phyloP scores from a whole-genome alignment of 1,140 invertebrate species.

The Brachionus manjavacas region DNA sequence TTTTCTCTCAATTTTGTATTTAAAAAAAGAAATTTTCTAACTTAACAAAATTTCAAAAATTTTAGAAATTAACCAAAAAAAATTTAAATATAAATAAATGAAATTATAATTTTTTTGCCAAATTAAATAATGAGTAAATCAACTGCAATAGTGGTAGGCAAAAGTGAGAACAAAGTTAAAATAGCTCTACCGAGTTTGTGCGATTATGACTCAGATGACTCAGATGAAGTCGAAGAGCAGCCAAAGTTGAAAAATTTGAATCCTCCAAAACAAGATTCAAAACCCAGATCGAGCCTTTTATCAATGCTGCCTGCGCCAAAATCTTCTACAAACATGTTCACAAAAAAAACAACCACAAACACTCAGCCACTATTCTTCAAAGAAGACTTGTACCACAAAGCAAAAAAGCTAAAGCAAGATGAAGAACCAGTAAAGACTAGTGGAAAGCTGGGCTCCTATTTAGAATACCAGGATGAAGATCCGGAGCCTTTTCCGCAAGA shows the following conservation, averaged over 20 bases:
- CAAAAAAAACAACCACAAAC: not conserved
- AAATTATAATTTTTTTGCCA: not conserved
- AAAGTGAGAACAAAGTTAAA: not conserved
- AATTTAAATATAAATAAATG: not conserved
- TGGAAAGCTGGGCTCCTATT: not conserved
- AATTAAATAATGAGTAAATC: constrained; percentile 10
- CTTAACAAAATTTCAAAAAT: not conserved
- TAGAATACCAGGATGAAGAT: not conserved
- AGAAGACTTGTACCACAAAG: not conserved
- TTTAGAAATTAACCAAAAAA: not conserved
- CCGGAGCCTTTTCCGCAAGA: not conserved
- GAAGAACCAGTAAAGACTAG: not conserved
- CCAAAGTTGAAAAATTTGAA: constrained; percentile 24
- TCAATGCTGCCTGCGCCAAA: constrained; percentile 25
- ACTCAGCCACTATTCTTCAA: not conserved
- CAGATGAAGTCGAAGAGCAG: not conserved
- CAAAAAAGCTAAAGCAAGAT: not conserved
- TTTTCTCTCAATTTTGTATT: too few species aligned
- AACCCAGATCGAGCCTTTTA: constrained; percentile 6
- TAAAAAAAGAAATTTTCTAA: too few species aligned
- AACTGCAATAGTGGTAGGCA: not conserved
- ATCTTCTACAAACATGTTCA: not conserved
- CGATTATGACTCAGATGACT: not conserved
- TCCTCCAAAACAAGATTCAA: not conserved
- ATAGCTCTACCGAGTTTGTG: constrained; percentile 11